These are phyloP conservation scores for Rhegmatorhina hoffmannsi DNA, from an alignment of 2,113 vertebrate species.

Conservation along the genomic window DNA sequence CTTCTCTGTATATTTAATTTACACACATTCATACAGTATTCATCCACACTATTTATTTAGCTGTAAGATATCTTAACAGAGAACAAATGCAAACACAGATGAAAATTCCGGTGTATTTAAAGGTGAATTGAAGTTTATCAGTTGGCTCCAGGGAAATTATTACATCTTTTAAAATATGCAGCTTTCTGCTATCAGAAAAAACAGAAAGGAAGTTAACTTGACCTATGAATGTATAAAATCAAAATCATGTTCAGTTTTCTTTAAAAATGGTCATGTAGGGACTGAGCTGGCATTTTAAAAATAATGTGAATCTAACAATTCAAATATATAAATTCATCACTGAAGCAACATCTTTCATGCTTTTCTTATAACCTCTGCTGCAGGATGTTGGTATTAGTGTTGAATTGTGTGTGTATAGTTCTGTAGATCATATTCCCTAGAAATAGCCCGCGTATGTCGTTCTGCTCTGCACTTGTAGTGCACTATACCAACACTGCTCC, in stretches of 20 bases:
- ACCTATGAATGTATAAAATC: background rate
- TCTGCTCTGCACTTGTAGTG: slow-evolving; percentile 82
- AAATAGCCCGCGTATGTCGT: slow-evolving; percentile 41
- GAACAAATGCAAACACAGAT: background rate
- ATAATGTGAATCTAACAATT: background rate
- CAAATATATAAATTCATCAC: background rate
- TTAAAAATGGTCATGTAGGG: background rate
- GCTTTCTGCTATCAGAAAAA: background rate
- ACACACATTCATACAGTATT: background rate
- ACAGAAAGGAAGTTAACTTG: background rate
- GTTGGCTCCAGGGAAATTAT: background rate
- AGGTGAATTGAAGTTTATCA: slow-evolving; percentile 34
- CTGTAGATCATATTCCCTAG: slow-evolving; percentile 50
- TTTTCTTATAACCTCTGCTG: slow-evolving; percentile 9
- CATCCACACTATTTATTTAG: slow-evolving; percentile 23
- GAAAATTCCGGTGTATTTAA: slow-evolving; percentile 19
- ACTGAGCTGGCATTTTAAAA: background rate
- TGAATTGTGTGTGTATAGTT: slow-evolving; percentile 21
- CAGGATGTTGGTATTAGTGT: slow-evolving; percentile 5
- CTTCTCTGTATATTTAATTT: slow-evolving; percentile 17
- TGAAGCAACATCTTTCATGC: background rate
- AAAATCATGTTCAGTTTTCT: background rate
- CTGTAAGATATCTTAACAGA: background rate
- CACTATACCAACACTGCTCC: slow-evolving; percentile 81
- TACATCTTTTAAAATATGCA: background rate